These are phyloP conservation scores for Candoia aspera DNA, from an alignment of 2,113 vertebrate genomes.

Conservation along the genomic window DNA sequence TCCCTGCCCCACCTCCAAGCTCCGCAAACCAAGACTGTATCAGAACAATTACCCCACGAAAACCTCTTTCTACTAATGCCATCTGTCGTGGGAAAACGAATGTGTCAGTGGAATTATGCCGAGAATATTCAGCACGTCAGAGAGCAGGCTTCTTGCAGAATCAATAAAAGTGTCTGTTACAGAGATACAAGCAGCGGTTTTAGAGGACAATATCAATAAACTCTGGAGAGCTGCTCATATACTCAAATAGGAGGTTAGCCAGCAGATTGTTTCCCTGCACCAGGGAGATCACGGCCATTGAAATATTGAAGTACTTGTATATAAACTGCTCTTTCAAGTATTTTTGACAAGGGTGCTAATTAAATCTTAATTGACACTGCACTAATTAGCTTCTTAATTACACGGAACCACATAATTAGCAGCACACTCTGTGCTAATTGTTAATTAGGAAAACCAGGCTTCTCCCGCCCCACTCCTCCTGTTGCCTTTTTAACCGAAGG, in stretches of 20 bases:
- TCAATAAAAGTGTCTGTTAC: not conserved
- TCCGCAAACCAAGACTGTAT: not conserved
- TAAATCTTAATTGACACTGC: slow-evolving; percentile 80
- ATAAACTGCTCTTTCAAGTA: slow-evolving; percentile 70
- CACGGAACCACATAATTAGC: slow-evolving; percentile 79
- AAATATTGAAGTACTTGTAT: slow-evolving; percentile 62
- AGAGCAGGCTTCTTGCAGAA: not conserved
- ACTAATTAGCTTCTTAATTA: slow-evolving; percentile 87
- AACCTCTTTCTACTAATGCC: accelerated
- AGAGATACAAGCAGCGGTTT: not conserved
- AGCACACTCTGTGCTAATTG: slow-evolving; percentile 74
- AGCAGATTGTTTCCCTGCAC: slow-evolving; percentile 30
- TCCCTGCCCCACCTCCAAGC: not conserved
- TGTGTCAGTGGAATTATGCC: not conserved
- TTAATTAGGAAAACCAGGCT: slow-evolving; percentile 75
- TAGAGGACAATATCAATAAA: slow-evolving; percentile 17
- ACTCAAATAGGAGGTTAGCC: slow-evolving; percentile 39
- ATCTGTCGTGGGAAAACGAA: not conserved
- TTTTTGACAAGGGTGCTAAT: slow-evolving; percentile 79
- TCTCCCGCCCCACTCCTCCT: slow-evolving; percentile 39
- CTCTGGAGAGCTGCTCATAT: not conserved
- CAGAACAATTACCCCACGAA: accelerated
- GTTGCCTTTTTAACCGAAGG: slow-evolving; percentile 59
- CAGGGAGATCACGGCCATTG: slow-evolving; percentile 47
- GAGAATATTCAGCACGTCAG: not conserved